Evolutionary conservation across 2,888 invertebrate species (phyloP).

Genomic region (Erebia palarica): DNA sequence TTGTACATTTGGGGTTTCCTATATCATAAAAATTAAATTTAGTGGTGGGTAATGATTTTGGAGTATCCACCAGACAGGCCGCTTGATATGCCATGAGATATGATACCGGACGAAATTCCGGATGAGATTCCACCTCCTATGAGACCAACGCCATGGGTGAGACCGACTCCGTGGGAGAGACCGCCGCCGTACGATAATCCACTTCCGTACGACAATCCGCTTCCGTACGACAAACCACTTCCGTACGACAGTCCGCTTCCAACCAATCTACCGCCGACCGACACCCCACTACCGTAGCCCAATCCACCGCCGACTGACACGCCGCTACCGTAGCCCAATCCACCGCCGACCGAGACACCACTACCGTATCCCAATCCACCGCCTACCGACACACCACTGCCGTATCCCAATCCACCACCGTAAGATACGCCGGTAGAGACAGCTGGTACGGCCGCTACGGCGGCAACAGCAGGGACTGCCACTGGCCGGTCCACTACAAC

Average conservation of each 20-base stretch:
- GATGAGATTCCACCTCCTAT: slow-evolving; percentile 21
- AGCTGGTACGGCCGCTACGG: slow-evolving; percentile 55
- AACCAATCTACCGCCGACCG: slow-evolving; percentile 7
- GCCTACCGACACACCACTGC: slow-evolving; percentile 16
- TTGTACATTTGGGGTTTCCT: slow-evolving; percentile 40
- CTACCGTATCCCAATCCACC: slow-evolving; percentile 14
- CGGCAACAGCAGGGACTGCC: slow-evolving; percentile 64
- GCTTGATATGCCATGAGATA: slow-evolving; percentile 25
- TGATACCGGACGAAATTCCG: slow-evolving; percentile 10
- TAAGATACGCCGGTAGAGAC: slow-evolving; percentile 29
- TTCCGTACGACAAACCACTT: slow-evolving; percentile 3
- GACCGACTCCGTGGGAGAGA: slow-evolving; percentile 15
- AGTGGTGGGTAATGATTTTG: slow-evolving; percentile 44
- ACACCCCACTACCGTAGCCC: slow-evolving; percentile 13
- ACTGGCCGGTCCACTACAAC: slow-evolving; percentile 57
- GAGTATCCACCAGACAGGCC: slow-evolving; percentile 42
- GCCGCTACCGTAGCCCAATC: slow-evolving; percentile 18
- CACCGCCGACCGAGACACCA: slow-evolving; percentile 13
- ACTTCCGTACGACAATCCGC: slow-evolving; percentile 9
- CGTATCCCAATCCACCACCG: slow-evolving; percentile 11
- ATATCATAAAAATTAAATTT: slow-evolving; percentile 36
- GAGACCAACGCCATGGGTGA: slow-evolving; percentile 25
- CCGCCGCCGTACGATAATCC: slow-evolving; percentile 14
- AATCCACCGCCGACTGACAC: slow-evolving; percentile 5
- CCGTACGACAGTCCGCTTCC: slow-evolving; percentile 9